Evolutionary conservation across 2,888 invertebrate species (phyloP).

Genomic region (Leptura quadrifasciata): DNA sequence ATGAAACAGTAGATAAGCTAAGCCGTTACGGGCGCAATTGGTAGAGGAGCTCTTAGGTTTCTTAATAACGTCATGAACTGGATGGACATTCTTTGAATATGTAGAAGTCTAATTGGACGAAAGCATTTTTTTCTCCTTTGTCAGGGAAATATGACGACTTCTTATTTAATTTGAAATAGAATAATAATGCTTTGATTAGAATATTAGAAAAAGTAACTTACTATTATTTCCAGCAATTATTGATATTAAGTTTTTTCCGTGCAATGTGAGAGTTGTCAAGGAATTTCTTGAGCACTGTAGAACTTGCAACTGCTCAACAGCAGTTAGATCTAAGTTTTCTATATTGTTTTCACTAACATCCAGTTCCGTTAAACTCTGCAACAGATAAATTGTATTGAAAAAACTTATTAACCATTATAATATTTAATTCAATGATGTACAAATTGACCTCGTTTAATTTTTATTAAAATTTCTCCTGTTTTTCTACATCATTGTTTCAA

Average conservation of each 20-base stretch:
- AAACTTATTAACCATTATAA: too few relatives aligned
- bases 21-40: too few relatives aligned
- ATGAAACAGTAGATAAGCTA: too few relatives aligned
- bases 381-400: slow-evolving; percentile 53
- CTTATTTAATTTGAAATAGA: too few relatives aligned
- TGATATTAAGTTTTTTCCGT: slow-evolving; percentile 84
- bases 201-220: slow-evolving; percentile 72
- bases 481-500: background rate
- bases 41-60: too few relatives aligned
- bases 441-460: background rate
- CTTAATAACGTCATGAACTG: too few relatives aligned
- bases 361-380: slow-evolving; percentile 86
- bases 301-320: slow-evolving; percentile 85
- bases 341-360: slow-evolving; percentile 91
- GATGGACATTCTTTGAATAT: too few relatives aligned
- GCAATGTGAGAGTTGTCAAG: slow-evolving; percentile 85
- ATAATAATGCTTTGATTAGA: too few relatives aligned
- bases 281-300: slow-evolving; percentile 86
- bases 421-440: too few relatives aligned
- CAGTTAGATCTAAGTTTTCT: slow-evolving; percentile 87
- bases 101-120: too few relatives aligned
- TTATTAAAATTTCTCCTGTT: background rate
- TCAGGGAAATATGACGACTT: too few relatives aligned
- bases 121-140: too few relatives aligned
- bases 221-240: slow-evolving; percentile 89